Conservation (phyloP, 2,113 vertebrate genomes). For the Apus apus region DNA sequence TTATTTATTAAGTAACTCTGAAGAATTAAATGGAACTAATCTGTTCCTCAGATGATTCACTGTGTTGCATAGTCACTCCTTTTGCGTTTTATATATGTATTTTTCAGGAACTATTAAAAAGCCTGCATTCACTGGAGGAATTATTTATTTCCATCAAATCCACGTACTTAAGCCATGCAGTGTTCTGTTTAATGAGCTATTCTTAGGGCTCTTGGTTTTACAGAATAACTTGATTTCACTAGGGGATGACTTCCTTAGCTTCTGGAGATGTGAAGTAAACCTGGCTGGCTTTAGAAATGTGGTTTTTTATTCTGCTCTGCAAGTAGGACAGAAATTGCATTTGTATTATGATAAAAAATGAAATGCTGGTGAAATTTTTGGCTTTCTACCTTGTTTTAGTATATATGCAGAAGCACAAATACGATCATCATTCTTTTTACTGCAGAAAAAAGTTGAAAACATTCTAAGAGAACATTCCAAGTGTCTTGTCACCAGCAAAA, state of each 20-base stretch:
- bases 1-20: slow-evolving; percentile 4
- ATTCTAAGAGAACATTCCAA: not conserved
- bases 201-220: not conserved
- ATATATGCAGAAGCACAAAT: not conserved
- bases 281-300: not conserved
- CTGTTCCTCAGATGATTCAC: slow-evolving; percentile 10
- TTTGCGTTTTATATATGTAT: not conserved
- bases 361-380: not conserved
- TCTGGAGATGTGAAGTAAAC: not conserved
- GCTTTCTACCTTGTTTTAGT: not conserved
- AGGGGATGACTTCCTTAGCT: not conserved
- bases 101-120: slow-evolving; percentile 5
- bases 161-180: not conserved
- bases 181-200: not conserved
- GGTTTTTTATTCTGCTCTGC: not conserved
- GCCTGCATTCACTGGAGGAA: not conserved
- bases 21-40: slow-evolving; percentile 33
- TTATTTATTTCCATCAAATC: not conserved
- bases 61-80: not conserved
- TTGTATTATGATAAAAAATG: not conserved
- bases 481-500: not conserved
- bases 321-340: not conserved
- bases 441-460: not conserved
- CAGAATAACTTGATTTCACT: not conserved
- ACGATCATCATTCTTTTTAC: not conserved